These are phyloP conservation scores for Biston stratarius DNA, from an alignment of 2,888 invertebrate genomes.

Conservation along the genomic window DNA sequence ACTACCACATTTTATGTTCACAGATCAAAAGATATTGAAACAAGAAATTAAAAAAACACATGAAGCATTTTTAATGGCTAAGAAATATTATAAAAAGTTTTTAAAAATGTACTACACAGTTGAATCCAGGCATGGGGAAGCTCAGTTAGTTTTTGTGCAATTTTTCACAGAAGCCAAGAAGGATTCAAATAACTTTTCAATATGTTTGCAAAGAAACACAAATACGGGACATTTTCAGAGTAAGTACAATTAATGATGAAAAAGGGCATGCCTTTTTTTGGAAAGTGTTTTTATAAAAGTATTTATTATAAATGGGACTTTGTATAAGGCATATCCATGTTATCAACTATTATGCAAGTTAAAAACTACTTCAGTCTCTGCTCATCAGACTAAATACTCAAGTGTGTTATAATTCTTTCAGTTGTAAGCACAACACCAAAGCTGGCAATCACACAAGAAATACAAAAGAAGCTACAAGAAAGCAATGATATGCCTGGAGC, in stretches of 20 bases:
- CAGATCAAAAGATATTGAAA: slow-evolving; percentile 74
- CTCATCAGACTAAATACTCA: too few species aligned
- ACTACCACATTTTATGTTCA: neutral
- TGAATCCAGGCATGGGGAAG: slow-evolving; percentile 62
- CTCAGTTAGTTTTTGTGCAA: slow-evolving; percentile 71
- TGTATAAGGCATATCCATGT: too few species aligned
- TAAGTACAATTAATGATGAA: slow-evolving; percentile 52
- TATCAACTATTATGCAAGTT: too few species aligned
- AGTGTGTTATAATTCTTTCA: slow-evolving; percentile 52
- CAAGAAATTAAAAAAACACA: slow-evolving; percentile 80
- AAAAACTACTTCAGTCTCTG: too few species aligned
- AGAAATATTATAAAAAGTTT: slow-evolving; percentile 77
- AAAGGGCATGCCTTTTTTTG: too few species aligned
- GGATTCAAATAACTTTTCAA: slow-evolving; percentile 72
- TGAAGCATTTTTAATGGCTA: slow-evolving; percentile 81
- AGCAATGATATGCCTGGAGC: slow-evolving; percentile 74
- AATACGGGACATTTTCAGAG: slow-evolving; percentile 68
- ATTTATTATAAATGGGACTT: too few species aligned
- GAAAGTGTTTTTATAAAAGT: too few species aligned
- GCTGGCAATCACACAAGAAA: slow-evolving; percentile 60
- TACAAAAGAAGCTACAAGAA: slow-evolving; percentile 65
- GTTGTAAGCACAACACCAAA: slow-evolving; percentile 71
- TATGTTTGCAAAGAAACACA: slow-evolving; percentile 60
- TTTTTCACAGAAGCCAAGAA: slow-evolving; percentile 78
- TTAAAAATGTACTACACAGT: slow-evolving; percentile 76